Conservation (phyloP, 2,888 invertebrate genomes). For the Allophyes oxyacanthae region DNA sequence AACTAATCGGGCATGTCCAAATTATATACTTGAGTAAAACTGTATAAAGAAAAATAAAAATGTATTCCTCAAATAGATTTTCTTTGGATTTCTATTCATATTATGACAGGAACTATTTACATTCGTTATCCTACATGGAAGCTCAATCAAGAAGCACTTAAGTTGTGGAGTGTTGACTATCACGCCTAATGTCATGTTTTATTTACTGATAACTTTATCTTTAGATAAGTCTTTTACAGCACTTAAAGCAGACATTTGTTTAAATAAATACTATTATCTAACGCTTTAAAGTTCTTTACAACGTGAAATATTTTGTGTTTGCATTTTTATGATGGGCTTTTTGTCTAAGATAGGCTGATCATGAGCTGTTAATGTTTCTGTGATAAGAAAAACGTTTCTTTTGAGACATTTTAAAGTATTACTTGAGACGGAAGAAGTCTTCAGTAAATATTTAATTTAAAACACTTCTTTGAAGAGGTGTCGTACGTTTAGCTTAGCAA, state of each 20-base stretch:
- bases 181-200: constrained; percentile 47
- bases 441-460: background rate
- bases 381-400: constrained; percentile 30
- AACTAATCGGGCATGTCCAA: too few species aligned
- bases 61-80: constrained; percentile 1
- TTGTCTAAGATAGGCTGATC: constrained; percentile 33
- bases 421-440: constrained; percentile 12
- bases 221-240: constrained; percentile 51
- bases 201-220: constrained; percentile 57
- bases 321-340: constrained; percentile 27
- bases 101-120: constrained; percentile 26
- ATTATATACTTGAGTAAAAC: background rate
- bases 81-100: constrained; percentile 19
- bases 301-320: constrained; percentile 26
- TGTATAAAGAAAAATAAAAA: background rate
- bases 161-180: constrained; percentile 43
- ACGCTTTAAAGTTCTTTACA: constrained; percentile 32
- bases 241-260: constrained; percentile 44
- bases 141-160: constrained; percentile 56
- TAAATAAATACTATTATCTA: constrained; percentile 51
- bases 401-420: constrained; percentile 4
- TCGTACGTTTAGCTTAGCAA: too few species aligned
- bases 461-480: too few species aligned
- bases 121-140: constrained; percentile 50
- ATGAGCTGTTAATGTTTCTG: constrained; percentile 30